Evolutionary conservation across 2,888 invertebrate species (phyloP), one percentile per base, ranked within the genome.

Genomic region (Apamea crenata): DNA sequence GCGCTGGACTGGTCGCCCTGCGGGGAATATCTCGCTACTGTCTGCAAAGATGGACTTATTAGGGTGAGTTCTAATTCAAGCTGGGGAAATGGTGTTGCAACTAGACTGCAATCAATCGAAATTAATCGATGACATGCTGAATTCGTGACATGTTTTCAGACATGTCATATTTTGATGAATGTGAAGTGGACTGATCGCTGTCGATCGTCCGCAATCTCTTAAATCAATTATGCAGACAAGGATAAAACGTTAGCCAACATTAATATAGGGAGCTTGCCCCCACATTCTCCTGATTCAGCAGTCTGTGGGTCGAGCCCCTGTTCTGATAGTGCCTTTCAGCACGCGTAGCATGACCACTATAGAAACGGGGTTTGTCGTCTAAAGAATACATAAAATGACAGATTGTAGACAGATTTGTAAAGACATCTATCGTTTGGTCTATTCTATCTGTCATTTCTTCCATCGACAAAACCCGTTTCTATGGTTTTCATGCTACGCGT

Each of bases 1-100:
- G 98, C 99, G 80, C 97, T 99, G 89, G 98, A 99, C 6, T 99
- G 99, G 99, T 99, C 99, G 80, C 98, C 99, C 0, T 99, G 99
- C 92, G 99, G 99, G 1, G 97, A 97, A 53, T 98, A 98, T 89
- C 97, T 99, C 84, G 99, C 99, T 21, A 99, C 99, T 0, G 98
- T 99, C 0, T 99, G 99, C 95, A 99, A 98, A 93, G 99, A 99
- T 95, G 98, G 98, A 53, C 98, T 98, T 90, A 97, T 98, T 74
- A 97, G 98, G 92, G 97, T 97, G 50, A 91, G 95, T 36, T n/a
- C 3, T 53, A n/a, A 70, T 36, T 53, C 29, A 50, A 25, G 6
- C 32, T 1, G 0, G 8, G 32, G 18, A 32, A 69, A 50, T 50
- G 14, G 14, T 47, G 21, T 6, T 44, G 21, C 18, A 68, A 68